phyloP scores from a whole-genome alignment of 2,888 invertebrate species.

The Siphonodentalium dalli region DNA sequence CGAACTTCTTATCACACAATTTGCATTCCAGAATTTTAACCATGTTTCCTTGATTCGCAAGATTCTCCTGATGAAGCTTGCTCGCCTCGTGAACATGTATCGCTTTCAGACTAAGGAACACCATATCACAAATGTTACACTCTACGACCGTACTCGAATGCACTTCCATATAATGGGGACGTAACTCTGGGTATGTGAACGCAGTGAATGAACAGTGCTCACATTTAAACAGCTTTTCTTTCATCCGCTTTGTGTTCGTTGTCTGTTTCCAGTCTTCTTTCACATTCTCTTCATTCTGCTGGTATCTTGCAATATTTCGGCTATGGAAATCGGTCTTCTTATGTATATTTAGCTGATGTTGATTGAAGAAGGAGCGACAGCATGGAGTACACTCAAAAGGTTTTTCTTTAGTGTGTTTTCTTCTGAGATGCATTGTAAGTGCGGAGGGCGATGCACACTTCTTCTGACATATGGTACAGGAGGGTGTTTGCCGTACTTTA shows the following conservation, averaged over 20 bases:
- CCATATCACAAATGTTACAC: slow-evolving; percentile 51
- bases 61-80: slow-evolving; percentile 45
- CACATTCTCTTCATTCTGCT: not conserved
- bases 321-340: not conserved
- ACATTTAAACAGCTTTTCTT: slow-evolving; percentile 43
- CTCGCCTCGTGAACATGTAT: slow-evolving; percentile 47
- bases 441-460: slow-evolving; percentile 30
- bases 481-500: slow-evolving; percentile 31
- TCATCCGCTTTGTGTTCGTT: not conserved
- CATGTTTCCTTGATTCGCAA: slow-evolving; percentile 30
- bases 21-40: slow-evolving; percentile 40
- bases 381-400: slow-evolving; percentile 22
- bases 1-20: slow-evolving; percentile 50
- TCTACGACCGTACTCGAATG: slow-evolving; percentile 45
- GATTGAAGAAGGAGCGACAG: slow-evolving; percentile 11
- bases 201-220: slow-evolving; percentile 51
- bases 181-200: slow-evolving; percentile 41
- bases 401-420: slow-evolving; percentile 10
- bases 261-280: not conserved
- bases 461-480: slow-evolving; percentile 35
- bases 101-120: slow-evolving; percentile 47
- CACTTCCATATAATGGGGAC: slow-evolving; percentile 48
- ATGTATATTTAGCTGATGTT: slow-evolving; percentile 10
- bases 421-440: slow-evolving; percentile 21
- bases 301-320: too few relatives aligned